Evolutionary conservation across 2,797 vertebrate genomes (phyloP), one percentile per base, ranked within the genome.

Genomic region (Acrossocheilus fasciatus): DNA sequence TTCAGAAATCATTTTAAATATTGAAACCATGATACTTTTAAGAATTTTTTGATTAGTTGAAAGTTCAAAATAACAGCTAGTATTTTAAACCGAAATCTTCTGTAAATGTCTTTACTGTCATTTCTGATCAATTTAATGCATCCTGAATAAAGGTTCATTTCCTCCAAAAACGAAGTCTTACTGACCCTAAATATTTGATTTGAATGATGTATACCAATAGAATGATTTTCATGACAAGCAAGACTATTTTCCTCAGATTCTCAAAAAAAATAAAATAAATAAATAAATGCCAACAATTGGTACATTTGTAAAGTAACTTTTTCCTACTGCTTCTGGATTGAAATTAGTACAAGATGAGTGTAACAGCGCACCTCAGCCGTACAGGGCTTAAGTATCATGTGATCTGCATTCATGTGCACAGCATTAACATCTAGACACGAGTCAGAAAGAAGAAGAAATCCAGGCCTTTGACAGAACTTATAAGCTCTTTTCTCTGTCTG

Each of bases 341-440:
- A 34, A 76, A 36, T 11, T 41, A 10, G 34, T 1, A 26, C 59
- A 66, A 30, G 72, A 9, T 26, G 2, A 4, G 50, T 30, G 23
- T 62, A 43, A 79, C 57, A 26, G 54, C 18, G 50, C 6, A 12
- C 39, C 34, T 77, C 73, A 68, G 57, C 26, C 18, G 14, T 54
- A 68, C 73, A 77, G 34, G 34, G 45, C 50, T 54, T 69, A 50
- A 52, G 47, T 2, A n/a, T 68, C 73, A 77, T 76, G 62, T 77
- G 83, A 66, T 23, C 30, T 66, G 72, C 77, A 62, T 77, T 77
- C 54, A 74, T 62, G 81, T 7, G 69, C 80, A 41, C 66, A 69
- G 45, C 52, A 83, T 73, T 45, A 73, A 59, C 6, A 83, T 64
- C n/a, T 1, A 59, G 23, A 57, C 6, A 26, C 10, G n/a, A 26